Evolutionary conservation across 64 coral and sea anemone species (phyloP).

Genomic region (Acropora yongei): DNA sequence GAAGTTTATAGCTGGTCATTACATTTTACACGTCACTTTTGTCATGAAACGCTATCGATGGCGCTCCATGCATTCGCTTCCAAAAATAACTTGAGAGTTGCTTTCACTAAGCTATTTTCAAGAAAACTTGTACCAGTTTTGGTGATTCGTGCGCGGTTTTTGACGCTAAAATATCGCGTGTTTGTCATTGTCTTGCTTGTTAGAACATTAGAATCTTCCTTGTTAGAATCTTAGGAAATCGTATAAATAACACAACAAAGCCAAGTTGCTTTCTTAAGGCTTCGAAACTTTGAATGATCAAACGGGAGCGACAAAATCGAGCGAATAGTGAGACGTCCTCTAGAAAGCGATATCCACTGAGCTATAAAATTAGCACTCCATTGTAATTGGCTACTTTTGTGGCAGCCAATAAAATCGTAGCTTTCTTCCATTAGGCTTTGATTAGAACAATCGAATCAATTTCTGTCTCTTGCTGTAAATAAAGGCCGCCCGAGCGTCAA

Average conservation of each 20-base stretch:
- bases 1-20: background rate
- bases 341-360: background rate
- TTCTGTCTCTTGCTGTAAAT: conserved; percentile 81
- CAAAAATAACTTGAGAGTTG: background rate
- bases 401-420: conserved; percentile 78
- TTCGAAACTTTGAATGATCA: too few species aligned
- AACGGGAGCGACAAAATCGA: too few species aligned
- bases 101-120: background rate
- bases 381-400: conserved; percentile 97
- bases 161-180: too few species aligned
- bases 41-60: background rate
- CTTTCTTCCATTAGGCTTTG: conserved; percentile 75
- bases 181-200: too few species aligned
- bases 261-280: too few species aligned
- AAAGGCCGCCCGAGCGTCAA: conserved; percentile 32
- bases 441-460: conserved; percentile 98
- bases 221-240: too few species aligned
- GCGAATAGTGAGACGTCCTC: background rate
- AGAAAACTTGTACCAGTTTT: background rate
- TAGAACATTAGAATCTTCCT: too few species aligned
- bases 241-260: too few species aligned
- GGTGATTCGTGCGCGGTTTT: too few species aligned
- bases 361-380: conserved; percentile 83
- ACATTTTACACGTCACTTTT: background rate
- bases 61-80: background rate